A percentile compares a stretch with the other conserved stretches of the same genome.
Evolutionary conservation across 2,888 invertebrate species (phyloP).

Genomic region (Caenorhabditis virilis): DNA sequence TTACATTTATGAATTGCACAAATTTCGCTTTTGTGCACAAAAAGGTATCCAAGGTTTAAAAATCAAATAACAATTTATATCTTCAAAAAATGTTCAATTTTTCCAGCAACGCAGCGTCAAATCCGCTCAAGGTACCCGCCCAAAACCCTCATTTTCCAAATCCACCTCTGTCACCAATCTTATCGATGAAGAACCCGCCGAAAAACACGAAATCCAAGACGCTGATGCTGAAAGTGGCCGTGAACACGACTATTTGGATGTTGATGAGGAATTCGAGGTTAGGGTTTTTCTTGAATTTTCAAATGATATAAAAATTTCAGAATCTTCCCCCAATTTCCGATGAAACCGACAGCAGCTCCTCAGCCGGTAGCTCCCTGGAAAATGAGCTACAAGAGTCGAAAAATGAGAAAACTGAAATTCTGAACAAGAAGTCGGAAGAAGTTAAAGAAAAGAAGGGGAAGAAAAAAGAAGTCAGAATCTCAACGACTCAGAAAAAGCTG

Average conservation of each 20-base stretch:
- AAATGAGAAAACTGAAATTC: slow-evolving; percentile 19
- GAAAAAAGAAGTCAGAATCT: slow-evolving; percentile 13
- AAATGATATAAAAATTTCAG: too few relatives aligned
- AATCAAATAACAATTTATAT: too few relatives aligned
- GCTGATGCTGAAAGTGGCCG: neutral
- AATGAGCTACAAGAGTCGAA: slow-evolving; percentile 11
- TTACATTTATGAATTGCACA: too few relatives aligned
- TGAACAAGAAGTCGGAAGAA: slow-evolving; percentile 1
- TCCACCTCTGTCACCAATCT: slow-evolving; percentile 31
- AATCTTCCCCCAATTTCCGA: slow-evolving; percentile 47
- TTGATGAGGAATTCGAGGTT: slow-evolving; percentile 39
- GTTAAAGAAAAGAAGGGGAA: slow-evolving; percentile 17
- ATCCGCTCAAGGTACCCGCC: slow-evolving; percentile 8
- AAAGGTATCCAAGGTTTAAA: too few relatives aligned
- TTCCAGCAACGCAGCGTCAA: slow-evolving; percentile 22
- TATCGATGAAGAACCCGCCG: neutral
- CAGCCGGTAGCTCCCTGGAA: neutral
- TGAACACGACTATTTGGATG: slow-evolving; percentile 4
- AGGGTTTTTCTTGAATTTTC: too few relatives aligned
- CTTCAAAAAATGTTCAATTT: slow-evolving; percentile 1
- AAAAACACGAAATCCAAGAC: neutral
- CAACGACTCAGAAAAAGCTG: too few relatives aligned
- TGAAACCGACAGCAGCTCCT: neutral
- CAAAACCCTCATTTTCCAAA: slow-evolving; percentile 20
- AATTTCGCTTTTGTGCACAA: too few relatives aligned